Evolutionary conservation across 2,888 invertebrate genomes (phyloP).

Genomic region (Pristionchus exspectatus): DNA sequence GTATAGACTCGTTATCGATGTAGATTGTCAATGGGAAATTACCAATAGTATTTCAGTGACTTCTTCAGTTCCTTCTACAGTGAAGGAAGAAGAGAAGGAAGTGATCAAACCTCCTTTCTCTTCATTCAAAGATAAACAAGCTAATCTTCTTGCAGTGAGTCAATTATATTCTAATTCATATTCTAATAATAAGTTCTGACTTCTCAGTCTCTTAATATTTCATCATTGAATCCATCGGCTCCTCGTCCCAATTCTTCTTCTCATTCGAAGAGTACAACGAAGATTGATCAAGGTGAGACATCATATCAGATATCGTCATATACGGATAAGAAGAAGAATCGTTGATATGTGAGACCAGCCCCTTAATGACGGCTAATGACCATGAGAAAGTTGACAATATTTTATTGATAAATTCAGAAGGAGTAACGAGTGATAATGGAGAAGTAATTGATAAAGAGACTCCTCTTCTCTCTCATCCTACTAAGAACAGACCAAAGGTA

Average conservation of each 20-base stretch:
- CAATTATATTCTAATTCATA: not conserved
- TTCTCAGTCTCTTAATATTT: not conserved
- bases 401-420: not conserved
- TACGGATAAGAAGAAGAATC: not conserved
- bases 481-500: conserved; percentile 49
- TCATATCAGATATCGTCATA: not conserved
- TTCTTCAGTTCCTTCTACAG: not conserved
- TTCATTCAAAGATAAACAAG: conserved; percentile 15
- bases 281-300: not conserved
- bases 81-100: conserved; percentile 41
- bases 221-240: not conserved
- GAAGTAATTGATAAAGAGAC: not conserved
- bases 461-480: conserved; percentile 44
- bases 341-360: not conserved
- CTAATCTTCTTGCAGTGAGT: conserved; percentile 30
- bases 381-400: no score
- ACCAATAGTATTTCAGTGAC: not conserved
- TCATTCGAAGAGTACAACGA: not conserved
- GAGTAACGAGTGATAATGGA: conserved; percentile 3
- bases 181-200: not conserved
- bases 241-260: not conserved
- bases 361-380: no score
- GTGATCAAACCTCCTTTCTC: conserved; percentile 6
- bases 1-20: not conserved
- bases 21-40: not conserved